Evolutionary conservation across 2,113 vertebrate genomes (phyloP).

Genomic region (Puffinus mauretanicus): DNA sequence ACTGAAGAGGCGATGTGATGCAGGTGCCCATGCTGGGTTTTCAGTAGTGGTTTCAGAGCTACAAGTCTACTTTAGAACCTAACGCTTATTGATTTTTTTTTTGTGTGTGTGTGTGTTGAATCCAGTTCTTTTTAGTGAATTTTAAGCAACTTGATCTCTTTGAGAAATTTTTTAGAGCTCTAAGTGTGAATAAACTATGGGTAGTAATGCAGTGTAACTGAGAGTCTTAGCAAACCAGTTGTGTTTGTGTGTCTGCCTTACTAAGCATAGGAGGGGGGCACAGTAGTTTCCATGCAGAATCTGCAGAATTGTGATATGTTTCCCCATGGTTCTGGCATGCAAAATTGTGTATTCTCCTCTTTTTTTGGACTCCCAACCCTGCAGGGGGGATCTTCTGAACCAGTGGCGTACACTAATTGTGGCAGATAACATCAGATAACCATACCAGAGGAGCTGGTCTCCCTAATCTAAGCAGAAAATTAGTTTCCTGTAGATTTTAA

Average conservation of each 20-base stretch:
- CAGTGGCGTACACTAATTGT: not conserved
- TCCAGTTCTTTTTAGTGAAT: not conserved
- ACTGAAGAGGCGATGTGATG: not conserved
- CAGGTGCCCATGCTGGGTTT: not conserved
- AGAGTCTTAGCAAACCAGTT: not conserved
- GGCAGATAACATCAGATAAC: not conserved
- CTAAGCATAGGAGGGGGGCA: accelerated
- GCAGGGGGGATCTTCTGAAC: not conserved
- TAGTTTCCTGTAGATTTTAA: not conserved
- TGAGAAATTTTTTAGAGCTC: not conserved
- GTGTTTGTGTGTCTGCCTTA: not conserved
- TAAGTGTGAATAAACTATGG: not conserved
- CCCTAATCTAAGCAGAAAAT: not conserved
- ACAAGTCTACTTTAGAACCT: not conserved
- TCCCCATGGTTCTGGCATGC: not conserved
- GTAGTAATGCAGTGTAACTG: not conserved
- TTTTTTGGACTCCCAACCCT: not conserved
- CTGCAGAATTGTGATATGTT: not conserved
- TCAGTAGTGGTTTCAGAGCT: not conserved
- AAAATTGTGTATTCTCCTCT: not conserved
- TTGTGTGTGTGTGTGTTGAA: not conserved
- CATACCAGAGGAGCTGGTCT: not conserved
- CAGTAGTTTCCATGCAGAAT: not conserved
- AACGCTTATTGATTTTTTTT: not conserved
- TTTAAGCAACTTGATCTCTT: not conserved